Percentiles rank a stretch among this genome's conserved stretches.
Conservation (phyloP, 2,888 invertebrate species). For the Nomada hirtipes region DNA sequence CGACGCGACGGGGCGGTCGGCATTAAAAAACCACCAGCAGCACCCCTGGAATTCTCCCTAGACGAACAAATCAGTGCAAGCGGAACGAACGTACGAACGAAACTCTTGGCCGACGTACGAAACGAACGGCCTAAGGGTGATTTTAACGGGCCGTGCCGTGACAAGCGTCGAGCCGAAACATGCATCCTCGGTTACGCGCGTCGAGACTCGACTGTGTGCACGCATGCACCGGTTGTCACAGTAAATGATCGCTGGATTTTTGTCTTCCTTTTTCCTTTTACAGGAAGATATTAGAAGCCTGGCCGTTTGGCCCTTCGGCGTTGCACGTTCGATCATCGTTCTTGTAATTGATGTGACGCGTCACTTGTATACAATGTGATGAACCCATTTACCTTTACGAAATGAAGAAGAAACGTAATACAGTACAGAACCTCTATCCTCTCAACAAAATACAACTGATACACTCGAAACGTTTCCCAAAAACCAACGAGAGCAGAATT, state of each 20-base stretch:
- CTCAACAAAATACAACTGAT: not conserved
- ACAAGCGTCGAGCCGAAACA: constrained; percentile 71
- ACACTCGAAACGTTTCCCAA: not conserved
- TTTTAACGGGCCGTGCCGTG: constrained; percentile 78
- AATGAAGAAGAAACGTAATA: not conserved
- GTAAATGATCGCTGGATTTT: constrained; percentile 26
- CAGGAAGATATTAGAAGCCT: not conserved
- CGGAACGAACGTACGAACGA: constrained; percentile 68
- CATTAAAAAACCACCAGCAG: constrained; percentile 61
- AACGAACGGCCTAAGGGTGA: constrained; percentile 75
- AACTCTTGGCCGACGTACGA: constrained; percentile 59
- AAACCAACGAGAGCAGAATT: not conserved
- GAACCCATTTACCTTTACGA: not conserved
- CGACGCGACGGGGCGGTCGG: constrained; percentile 43
- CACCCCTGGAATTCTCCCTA: constrained; percentile 28
- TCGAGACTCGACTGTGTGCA: not conserved
- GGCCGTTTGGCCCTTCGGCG: not conserved
- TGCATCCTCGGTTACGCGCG: constrained; percentile 37
- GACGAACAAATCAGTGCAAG: constrained; percentile 76
- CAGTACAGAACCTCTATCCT: not conserved
- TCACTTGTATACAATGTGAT: not conserved
- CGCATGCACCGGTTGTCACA: constrained; percentile 19
- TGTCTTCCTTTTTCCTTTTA: not conserved
- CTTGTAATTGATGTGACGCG: not conserved
- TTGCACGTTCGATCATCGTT: not conserved